A percentile compares a stretch with the other conserved stretches of the same genome.
Conservation (phyloP, 2,113 vertebrate species). For the Malurus alboscapulatus region DNA sequence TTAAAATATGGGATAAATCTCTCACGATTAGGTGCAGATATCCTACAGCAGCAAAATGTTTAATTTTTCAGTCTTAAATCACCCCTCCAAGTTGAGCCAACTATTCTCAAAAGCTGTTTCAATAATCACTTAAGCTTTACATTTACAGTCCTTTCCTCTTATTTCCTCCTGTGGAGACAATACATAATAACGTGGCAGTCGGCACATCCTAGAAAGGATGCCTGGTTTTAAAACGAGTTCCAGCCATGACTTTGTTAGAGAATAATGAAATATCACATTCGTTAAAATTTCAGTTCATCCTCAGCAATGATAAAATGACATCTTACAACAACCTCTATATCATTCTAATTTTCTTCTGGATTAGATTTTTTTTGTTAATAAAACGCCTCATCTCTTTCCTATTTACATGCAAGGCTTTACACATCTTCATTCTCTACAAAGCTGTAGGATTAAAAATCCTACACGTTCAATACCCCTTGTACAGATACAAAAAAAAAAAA, state of each 20-base stretch:
- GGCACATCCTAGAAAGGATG: not conserved
- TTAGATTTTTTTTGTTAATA: not conserved
- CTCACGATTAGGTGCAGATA: not conserved
- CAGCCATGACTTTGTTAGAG: not conserved
- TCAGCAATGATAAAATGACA: slow-evolving; percentile 41
- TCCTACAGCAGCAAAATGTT: not conserved
- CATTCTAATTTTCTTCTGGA: slow-evolving; percentile 1
- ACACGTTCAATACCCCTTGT: not conserved
- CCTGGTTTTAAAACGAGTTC: not conserved
- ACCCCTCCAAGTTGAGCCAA: slow-evolving; percentile 1
- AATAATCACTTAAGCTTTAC: not conserved
- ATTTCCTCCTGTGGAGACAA: slow-evolving; percentile 27
- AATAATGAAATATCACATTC: slow-evolving; percentile 2
- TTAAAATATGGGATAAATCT: not conserved
- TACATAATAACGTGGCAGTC: slow-evolving; percentile 52
- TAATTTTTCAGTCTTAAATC: not conserved
- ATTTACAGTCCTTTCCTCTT: slow-evolving; percentile 26
- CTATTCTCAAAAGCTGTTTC: not conserved
- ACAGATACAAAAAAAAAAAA: not conserved
- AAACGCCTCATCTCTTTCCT: not conserved
- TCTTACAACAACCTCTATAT: slow-evolving; percentile 6
- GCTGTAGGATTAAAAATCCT: not conserved
- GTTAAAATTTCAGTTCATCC: slow-evolving; percentile 47
- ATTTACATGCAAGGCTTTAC: not conserved
- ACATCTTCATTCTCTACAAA: not conserved